These are phyloP conservation scores for Microvelia longipes DNA, from an alignment of 1,140 invertebrate species.

Conservation along the genomic window DNA sequence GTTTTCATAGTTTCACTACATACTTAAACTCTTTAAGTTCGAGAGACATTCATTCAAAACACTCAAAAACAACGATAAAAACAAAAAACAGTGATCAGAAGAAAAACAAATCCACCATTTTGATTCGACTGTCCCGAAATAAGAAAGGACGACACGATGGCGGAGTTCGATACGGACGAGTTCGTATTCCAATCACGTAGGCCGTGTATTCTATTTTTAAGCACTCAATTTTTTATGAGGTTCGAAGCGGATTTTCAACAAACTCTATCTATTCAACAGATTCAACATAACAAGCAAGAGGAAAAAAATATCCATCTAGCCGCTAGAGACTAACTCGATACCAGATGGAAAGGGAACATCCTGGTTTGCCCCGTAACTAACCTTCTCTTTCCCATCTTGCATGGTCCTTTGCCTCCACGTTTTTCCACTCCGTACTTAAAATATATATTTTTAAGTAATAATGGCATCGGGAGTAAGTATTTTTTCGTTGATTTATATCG, in stretches of 20 bases:
- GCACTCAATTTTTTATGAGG: neutral
- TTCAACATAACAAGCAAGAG: neutral
- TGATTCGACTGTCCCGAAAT: neutral
- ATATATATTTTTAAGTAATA: neutral
- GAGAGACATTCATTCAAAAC: neutral
- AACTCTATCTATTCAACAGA: too few relatives aligned
- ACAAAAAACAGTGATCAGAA: neutral
- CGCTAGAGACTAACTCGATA: too few relatives aligned
- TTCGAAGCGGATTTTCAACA: too few relatives aligned
- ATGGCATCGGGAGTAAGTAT: conserved; percentile 22
- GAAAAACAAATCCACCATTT: conserved; percentile 12
- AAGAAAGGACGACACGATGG: neutral
- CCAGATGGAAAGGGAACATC: too few relatives aligned
- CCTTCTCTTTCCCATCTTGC: conserved; percentile 8
- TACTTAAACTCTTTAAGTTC: too few relatives aligned
- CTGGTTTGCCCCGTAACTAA: neutral
- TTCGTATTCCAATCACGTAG: neutral
- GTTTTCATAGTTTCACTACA: neutral
- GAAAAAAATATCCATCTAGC: neutral
- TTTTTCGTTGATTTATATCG: neutral
- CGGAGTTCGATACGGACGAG: neutral
- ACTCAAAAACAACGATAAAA: neutral
- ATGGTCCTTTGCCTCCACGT: neutral
- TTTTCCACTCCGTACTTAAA: neutral
- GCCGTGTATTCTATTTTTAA: neutral